phyloP scores from a whole-genome alignment of 2,888 invertebrate species.

The Diaperis boleti region DNA sequence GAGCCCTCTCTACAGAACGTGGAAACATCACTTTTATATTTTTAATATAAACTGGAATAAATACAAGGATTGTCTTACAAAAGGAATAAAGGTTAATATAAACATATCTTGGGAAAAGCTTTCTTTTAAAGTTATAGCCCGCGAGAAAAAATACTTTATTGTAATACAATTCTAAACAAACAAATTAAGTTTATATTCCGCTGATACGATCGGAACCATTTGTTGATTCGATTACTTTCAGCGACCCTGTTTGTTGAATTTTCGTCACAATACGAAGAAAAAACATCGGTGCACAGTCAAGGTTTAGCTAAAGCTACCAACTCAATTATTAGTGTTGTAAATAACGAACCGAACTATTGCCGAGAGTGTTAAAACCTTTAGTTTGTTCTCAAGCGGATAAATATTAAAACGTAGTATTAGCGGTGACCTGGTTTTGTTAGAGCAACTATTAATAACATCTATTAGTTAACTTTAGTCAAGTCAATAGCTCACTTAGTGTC shows the following conservation, averaged over 20 bases:
- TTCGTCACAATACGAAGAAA: slow-evolving; percentile 2
- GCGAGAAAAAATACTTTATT: slow-evolving; percentile 27
- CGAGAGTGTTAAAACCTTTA: no score
- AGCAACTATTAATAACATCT: no score
- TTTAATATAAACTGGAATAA: slow-evolving; percentile 24
- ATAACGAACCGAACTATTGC: no score
- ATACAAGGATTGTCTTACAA: slow-evolving; percentile 15
- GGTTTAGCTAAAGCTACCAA: not conserved
- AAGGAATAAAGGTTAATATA: slow-evolving; percentile 29
- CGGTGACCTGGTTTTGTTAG: no score
- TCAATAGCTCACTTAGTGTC: no score
- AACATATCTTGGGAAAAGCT: slow-evolving; percentile 31
- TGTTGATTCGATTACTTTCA: slow-evolving; percentile 28
- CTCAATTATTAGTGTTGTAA: no score
- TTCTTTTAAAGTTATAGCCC: slow-evolving; percentile 19
- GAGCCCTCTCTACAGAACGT: not conserved
- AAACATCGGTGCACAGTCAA: slow-evolving; percentile 12
- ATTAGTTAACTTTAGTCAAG: no score
- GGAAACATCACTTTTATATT: slow-evolving; percentile 8
- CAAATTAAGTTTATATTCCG: slow-evolving; percentile 26
- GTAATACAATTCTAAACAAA: slow-evolving; percentile 30
- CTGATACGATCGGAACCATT: slow-evolving; percentile 29
- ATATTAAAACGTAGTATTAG: no score
- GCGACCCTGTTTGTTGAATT: slow-evolving; percentile 14
- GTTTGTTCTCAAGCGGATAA: no score